Evolutionary conservation across 2,888 invertebrate genomes (phyloP).

Genomic region (Polymixis lichenea): DNA sequence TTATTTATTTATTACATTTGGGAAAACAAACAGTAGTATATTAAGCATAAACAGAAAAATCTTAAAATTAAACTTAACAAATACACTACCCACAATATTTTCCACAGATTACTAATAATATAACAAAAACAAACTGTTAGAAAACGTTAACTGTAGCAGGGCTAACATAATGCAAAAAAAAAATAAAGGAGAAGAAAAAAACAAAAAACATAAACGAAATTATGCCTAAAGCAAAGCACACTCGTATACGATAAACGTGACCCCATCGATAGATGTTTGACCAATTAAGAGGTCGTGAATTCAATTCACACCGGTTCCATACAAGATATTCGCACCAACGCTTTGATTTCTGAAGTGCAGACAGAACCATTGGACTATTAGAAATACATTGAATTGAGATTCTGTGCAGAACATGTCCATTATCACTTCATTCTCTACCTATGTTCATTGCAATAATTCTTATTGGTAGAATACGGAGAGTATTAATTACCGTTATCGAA

Average conservation of each 20-base stretch:
- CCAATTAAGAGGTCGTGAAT: neutral
- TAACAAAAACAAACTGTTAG: too few relatives aligned
- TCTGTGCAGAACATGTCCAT: slow-evolving; percentile 3
- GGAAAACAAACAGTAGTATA: too few relatives aligned
- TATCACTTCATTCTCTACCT: neutral
- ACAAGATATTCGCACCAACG: slow-evolving; percentile 24
- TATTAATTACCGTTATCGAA: neutral
- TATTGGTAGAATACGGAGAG: neutral
- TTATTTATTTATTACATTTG: too few relatives aligned
- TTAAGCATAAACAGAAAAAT: too few relatives aligned
- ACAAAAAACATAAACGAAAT: too few relatives aligned
- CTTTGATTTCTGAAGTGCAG: slow-evolving; percentile 15
- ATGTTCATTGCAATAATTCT: slow-evolving; percentile 4
- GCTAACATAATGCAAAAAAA: too few relatives aligned
- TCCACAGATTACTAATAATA: too few relatives aligned
- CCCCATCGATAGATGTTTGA: too few relatives aligned
- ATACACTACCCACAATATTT: too few relatives aligned
- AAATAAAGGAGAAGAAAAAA: too few relatives aligned
- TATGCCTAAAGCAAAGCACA: neutral
- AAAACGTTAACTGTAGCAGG: too few relatives aligned
- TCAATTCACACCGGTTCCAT: neutral
- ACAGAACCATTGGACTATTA: slow-evolving; percentile 10
- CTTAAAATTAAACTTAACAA: too few relatives aligned
- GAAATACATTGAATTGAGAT: slow-evolving; percentile 24
- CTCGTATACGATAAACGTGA: neutral